phyloP scores from a whole-genome alignment of 2,797 vertebrate species.

The Myiotriccus ornatus region DNA sequence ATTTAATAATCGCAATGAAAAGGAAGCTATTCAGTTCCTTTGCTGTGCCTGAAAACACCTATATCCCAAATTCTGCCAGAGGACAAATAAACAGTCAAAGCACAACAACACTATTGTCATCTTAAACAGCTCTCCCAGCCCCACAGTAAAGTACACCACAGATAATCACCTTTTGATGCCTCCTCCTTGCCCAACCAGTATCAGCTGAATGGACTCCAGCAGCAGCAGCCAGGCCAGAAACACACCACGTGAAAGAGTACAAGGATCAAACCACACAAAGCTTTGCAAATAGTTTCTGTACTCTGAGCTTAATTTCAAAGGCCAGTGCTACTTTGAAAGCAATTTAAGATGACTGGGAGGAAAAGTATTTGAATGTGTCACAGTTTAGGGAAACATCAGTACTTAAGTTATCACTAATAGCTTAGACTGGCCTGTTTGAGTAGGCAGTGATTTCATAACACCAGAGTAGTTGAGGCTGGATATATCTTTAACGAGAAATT shows the following conservation, averaged over 20 bases:
- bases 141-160: neutral
- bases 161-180: neutral
- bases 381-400: neutral
- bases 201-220: neutral
- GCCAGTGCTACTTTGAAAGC: neutral
- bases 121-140: neutral
- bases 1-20: neutral
- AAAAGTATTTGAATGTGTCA: neutral
- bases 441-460: neutral
- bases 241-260: rapidly evolving
- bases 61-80: neutral
- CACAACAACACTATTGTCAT: neutral
- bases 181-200: neutral
- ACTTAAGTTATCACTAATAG: neutral
- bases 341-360: neutral
- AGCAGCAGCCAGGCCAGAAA: neutral
- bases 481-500: neutral
- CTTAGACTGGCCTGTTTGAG: neutral
- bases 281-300: neutral
- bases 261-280: neutral
- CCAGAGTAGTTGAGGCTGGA: neutral
- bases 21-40: neutral
- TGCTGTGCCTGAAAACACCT: neutral
- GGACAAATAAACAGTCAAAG: neutral
- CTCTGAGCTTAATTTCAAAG: neutral